Conservation (phyloP, 2,797 vertebrate genomes). For the Halcyon badia region DNA sequence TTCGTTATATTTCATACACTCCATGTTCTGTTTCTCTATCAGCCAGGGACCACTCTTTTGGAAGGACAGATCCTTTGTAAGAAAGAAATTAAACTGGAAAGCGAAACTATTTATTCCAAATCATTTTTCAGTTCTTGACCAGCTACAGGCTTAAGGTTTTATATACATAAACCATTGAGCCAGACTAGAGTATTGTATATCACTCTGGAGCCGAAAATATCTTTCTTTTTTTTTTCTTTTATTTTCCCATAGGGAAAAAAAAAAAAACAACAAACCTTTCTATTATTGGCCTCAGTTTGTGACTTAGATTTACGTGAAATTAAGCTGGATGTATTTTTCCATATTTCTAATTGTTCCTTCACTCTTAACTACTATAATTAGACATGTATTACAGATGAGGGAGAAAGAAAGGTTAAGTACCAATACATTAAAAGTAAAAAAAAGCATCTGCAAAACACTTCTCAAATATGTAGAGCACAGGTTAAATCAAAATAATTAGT, state of each 20-base stretch:
- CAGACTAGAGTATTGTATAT: not conserved
- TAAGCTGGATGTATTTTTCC: not conserved
- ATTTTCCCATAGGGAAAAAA: not conserved
- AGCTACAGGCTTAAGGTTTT: not conserved
- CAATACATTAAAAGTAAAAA: not conserved
- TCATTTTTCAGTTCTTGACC: not conserved
- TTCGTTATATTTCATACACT: slow-evolving; percentile 1
- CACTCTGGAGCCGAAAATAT: not conserved
- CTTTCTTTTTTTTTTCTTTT: not conserved
- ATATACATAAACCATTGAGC: not conserved
- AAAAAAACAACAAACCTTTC: not conserved
- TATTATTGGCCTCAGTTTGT: not conserved
- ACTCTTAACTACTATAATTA: slow-evolving; percentile 6
- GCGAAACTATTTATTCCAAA: not conserved
- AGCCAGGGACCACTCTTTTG: not conserved
- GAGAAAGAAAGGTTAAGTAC: slow-evolving; percentile 31
- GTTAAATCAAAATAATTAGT: not conserved
- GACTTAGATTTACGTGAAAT: not conserved
- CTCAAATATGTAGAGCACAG: not conserved
- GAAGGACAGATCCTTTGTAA: not conserved
- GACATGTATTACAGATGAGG: not conserved
- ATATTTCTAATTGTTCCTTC: slow-evolving; percentile 31
- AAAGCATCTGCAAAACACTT: not conserved
- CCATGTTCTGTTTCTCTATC: not conserved
- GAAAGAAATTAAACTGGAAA: slow-evolving; percentile 20